phyloP scores from a whole-genome alignment of 2,888 invertebrate genomes.

The Homarus gammarus region DNA sequence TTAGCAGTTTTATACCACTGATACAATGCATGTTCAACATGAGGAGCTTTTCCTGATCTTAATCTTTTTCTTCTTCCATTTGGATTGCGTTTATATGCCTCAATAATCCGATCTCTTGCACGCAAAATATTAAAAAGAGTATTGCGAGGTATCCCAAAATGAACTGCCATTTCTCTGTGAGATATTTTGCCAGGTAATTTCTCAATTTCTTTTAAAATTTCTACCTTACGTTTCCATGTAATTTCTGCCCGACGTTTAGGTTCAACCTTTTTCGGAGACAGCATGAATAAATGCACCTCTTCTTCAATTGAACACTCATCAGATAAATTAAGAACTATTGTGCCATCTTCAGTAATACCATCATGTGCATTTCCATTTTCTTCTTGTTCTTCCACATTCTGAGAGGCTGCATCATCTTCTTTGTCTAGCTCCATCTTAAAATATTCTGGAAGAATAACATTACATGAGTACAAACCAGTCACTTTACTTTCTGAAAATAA shows the following conservation, averaged over 20 bases:
- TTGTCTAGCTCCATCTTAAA: conserved; percentile 26
- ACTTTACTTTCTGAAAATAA: too few relatives aligned
- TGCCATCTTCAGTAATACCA: background rate
- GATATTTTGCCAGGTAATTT: conserved; percentile 39
- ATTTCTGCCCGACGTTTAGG: conserved; percentile 45
- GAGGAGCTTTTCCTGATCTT: conserved; percentile 49
- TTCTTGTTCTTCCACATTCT: conserved; percentile 4
- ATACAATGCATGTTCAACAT: conserved; percentile 37
- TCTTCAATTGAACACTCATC: conserved; percentile 48
- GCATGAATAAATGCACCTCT: conserved; percentile 35
- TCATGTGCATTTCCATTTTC: background rate
- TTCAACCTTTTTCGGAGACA: conserved; percentile 38
- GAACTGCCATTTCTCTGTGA: conserved; percentile 44
- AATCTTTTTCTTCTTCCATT: conserved; percentile 44
- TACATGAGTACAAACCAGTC: too few relatives aligned
- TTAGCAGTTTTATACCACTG: conserved; percentile 47
- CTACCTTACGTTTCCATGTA: conserved; percentile 53
- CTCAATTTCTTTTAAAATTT: conserved; percentile 39
- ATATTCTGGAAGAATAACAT: background rate
- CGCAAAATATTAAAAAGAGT: conserved; percentile 44
- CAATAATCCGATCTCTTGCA: conserved; percentile 40
- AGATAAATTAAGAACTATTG: conserved; percentile 39
- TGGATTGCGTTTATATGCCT: conserved; percentile 47
- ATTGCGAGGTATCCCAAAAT: conserved; percentile 47
- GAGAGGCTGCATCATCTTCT: background rate